Base-by-base conservation (phyloP, 2,888 invertebrate species). In the Gasteruption jaculator region DNA sequence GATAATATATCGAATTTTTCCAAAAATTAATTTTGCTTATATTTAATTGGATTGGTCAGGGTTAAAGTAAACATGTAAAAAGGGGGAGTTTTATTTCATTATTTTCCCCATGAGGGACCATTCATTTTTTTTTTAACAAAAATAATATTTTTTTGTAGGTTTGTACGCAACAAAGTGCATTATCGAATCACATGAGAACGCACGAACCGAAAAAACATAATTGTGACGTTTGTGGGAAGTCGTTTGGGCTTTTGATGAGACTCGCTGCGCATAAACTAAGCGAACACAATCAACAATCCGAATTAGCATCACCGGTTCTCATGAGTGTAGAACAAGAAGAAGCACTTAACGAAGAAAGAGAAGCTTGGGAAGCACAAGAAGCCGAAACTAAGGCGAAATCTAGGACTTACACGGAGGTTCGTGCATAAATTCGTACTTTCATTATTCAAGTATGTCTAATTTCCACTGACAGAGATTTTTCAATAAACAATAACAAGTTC, bases 131-230 rank as follows among this genome's bases (percentile, higher is more conserved):
- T 6, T 34, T 5, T 15, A 31, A 19, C 19, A 30, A 7, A 36
- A 24, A 20, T 5, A 11, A 12, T 27, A 16, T 41, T 21, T 20
- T 15, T 27, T 36, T 15, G 14, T 15, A 65, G 65, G 52, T 58
- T 3, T 65, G 65, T 38, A 65, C 65, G 1, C 65, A 65, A 38
- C 65, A 65, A 52, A 65, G 65, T 40, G 65, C 65, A 8, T 48
- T 66, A 22, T 64, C 65, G 11, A 66, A 66, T 50, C 66, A 66
- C 24, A 65, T 66, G 66, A 59, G 66, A 29, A 66, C 63, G 19
- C 66, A 66, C 29, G 61, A 65, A 41, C 66, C 66, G 3, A 66
- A 66, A 38, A 58, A 57, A 39, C 54, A 62, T 30, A 65, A 65
- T 38, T 66, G 66, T 46, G 60, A 64, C 37, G 58, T 61, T 49